These are phyloP conservation scores for Brachionus plicatilis DNA, from an alignment of 1,140 invertebrate genomes.

Conservation along the genomic window DNA sequence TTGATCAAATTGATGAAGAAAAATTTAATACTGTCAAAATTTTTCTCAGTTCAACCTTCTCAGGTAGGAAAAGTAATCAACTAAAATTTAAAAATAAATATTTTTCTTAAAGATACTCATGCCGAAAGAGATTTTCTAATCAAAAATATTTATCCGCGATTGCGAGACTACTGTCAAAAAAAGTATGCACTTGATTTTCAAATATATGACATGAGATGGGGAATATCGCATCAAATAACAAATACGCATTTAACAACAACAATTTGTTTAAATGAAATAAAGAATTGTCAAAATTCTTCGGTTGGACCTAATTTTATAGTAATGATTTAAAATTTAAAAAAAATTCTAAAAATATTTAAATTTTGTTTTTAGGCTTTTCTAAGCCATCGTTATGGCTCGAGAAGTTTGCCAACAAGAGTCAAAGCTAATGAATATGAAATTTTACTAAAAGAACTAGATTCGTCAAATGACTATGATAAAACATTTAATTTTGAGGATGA, in stretches of 20 bases:
- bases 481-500: background rate
- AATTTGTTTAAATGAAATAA: constrained; percentile 41
- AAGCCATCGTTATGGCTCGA: constrained; percentile 57
- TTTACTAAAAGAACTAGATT: background rate
- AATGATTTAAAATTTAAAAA: background rate
- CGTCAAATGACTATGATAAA: background rate
- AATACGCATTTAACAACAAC: constrained; percentile 28
- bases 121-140: constrained; percentile 44
- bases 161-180: constrained; percentile 47
- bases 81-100: background rate
- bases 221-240: constrained; percentile 42
- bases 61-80: background rate
- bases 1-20: background rate
- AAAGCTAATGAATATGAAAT: background rate
- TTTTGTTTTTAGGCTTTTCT: constrained; percentile 13
- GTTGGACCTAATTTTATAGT: constrained; percentile 41
- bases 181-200: constrained; percentile 50
- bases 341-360: background rate
- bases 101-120: background rate
- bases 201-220: constrained; percentile 45
- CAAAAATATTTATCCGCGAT: constrained; percentile 46
- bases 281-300: constrained; percentile 35
- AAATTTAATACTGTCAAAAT: background rate
- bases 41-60: constrained; percentile 38
- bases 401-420: constrained; percentile 56